A percentile compares a stretch with the other conserved stretches of the same genome.
These are phyloP conservation scores for Clangula hyemalis DNA, from an alignment of 2,797 vertebrate genomes.

Conservation along the genomic window DNA sequence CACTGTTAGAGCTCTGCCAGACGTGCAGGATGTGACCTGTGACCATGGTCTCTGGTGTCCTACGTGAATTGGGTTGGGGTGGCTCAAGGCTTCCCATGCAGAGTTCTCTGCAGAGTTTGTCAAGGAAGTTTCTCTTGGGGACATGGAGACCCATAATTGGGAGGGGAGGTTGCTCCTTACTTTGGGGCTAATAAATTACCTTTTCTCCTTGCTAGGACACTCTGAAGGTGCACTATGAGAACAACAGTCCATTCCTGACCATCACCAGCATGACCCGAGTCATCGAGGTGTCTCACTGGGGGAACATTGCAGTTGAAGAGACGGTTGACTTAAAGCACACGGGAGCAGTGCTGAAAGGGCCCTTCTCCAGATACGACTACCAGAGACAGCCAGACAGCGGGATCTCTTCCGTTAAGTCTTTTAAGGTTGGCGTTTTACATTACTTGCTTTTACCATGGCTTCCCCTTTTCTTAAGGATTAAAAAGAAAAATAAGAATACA, in stretches of 20 bases:
- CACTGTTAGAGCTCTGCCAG: accelerated
- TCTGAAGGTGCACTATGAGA: conserved; percentile 96
- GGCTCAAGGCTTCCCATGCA: background rate
- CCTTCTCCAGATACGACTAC: conserved; percentile 98
- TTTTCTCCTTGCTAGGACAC: conserved; percentile 80
- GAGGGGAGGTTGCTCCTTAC: background rate
- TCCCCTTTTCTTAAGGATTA: background rate
- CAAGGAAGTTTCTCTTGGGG: background rate
- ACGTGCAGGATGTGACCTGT: accelerated
- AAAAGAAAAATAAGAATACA: background rate
- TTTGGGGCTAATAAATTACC: background rate
- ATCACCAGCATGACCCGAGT: conserved; percentile 92
- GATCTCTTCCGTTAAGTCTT: conserved; percentile 98
- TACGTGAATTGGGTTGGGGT: background rate
- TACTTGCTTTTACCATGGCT: background rate
- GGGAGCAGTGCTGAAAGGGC: conserved; percentile 91
- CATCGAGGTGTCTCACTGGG: conserved; percentile 99
- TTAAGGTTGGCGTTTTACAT: conserved; percentile 84
- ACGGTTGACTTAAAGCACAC: conserved; percentile 96
- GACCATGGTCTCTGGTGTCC: background rate
- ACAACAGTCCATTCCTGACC: conserved; percentile 96
- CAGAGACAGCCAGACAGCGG: conserved; percentile 98
- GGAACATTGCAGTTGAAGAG: conserved; percentile 98
- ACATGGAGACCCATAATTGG: background rate
- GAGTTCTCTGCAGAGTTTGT: background rate